Conservation (phyloP, 2,797 vertebrate genomes). For the Pangasius larnaudii region DNA sequence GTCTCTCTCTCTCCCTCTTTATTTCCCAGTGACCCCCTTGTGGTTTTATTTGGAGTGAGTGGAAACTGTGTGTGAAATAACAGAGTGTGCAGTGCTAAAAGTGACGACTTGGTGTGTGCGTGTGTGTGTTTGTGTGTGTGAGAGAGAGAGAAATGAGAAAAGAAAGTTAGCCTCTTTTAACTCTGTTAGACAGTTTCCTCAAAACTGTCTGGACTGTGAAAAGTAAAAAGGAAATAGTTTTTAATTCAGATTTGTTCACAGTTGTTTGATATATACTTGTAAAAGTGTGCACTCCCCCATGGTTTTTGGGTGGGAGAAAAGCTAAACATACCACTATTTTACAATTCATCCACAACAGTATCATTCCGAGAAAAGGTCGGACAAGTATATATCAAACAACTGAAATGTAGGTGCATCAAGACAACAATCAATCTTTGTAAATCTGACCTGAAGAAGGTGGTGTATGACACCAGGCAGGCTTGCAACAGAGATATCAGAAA, state of each 20-base stretch:
- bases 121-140: background rate
- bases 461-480: background rate
- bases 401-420: background rate
- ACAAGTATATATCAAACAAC: too few relatives aligned
- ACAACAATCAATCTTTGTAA: background rate
- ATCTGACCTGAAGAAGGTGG: background rate
- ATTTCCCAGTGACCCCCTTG: constrained; percentile 31
- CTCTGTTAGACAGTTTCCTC: background rate
- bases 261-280: background rate
- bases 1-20: constrained; percentile 38
- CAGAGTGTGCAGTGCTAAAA: background rate
- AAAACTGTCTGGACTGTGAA: background rate
- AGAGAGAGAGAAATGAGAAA: background rate
- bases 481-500: background rate
- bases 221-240: background rate
- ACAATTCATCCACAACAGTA: background rate
- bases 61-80: constrained; percentile 14
- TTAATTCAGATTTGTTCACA: background rate
- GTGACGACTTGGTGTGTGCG: background rate
- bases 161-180: background rate
- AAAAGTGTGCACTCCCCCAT: background rate
- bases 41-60: constrained; percentile 40
- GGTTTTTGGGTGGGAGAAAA: background rate
- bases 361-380: background rate
- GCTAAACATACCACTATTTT: background rate